A percentile compares a stretch with the other conserved stretches of the same genome.
Conservation (phyloP, 2,888 invertebrate species). For the Nezara viridula region DNA sequence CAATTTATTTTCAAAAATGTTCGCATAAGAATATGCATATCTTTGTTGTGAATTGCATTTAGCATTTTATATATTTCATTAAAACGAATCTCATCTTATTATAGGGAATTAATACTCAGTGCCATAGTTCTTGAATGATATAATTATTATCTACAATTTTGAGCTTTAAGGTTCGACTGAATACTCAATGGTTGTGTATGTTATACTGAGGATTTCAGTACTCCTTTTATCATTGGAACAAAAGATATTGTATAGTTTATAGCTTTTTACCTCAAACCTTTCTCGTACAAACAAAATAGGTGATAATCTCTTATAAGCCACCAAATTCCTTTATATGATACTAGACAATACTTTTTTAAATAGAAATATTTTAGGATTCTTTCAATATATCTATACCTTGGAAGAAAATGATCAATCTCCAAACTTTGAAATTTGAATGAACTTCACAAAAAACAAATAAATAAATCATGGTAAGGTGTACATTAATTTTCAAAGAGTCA, state of each 20-base stretch:
- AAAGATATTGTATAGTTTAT: neutral
- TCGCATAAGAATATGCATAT: neutral
- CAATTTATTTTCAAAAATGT: neutral
- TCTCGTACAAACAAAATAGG: constrained; percentile 11
- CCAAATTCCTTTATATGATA: constrained; percentile 1
- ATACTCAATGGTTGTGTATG: constrained; percentile 59
- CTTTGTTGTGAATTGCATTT: constrained; percentile 14
- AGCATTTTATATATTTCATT: neutral
- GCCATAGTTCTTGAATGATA: neutral
- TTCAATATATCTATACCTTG: neutral
- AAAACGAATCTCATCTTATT: neutral
- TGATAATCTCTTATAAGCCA: constrained; percentile 37
- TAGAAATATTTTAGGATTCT: neutral
- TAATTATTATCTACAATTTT: neutral
- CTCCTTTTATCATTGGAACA: constrained; percentile 20
- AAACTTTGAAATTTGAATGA: too few relatives aligned
- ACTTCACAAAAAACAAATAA: too few relatives aligned
- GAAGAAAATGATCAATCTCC: too few relatives aligned
- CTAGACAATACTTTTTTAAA: constrained; percentile 38
- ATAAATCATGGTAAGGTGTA: too few relatives aligned
- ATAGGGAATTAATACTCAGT: constrained; percentile 14
- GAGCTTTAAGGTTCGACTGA: constrained; percentile 57
- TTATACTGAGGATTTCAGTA: constrained; percentile 52
- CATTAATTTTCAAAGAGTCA: too few relatives aligned
- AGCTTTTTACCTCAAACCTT: constrained; percentile 12